Evolutionary conservation across 2,797 vertebrate species (phyloP).

Genomic region (Microctenopoma stevenorrisi): DNA sequence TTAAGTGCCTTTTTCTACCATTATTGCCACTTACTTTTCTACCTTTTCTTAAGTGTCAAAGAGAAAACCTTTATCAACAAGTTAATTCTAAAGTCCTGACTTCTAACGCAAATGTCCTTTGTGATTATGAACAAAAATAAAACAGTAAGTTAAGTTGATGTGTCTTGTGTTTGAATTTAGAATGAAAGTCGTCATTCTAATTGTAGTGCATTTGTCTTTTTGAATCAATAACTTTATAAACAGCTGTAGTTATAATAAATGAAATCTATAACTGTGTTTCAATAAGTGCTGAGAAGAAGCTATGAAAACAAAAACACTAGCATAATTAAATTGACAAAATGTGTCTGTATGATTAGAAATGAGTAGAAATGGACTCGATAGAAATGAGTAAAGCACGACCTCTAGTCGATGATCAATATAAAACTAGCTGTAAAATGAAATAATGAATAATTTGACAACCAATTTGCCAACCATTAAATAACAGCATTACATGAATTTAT

Average conservation of each 20-base stretch:
- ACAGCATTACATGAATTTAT: neutral
- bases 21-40: conserved; percentile 33
- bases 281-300: conserved; percentile 1
- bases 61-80: conserved; percentile 41
- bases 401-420: conserved; percentile 8
- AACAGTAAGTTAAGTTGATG: neutral
- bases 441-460: conserved; percentile 7
- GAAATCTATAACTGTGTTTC: conserved; percentile 33
- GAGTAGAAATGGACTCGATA: neutral
- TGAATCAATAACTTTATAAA: conserved; percentile 25
- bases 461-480: conserved; percentile 12
- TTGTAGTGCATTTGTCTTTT: neutral
- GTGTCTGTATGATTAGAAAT: neutral
- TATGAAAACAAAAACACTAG: neutral
- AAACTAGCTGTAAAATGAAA: conserved; percentile 17
- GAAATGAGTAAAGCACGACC: conserved; percentile 27
- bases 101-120: conserved; percentile 6
- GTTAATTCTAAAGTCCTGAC: conserved; percentile 29
- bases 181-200: conserved; percentile 8
- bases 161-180: neutral
- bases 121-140: neutral
- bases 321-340: conserved; percentile 4
- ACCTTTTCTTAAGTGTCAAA: conserved; percentile 38
- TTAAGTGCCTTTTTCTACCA: conserved; percentile 51
- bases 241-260: conserved; percentile 6